Conservation (phyloP, 2,888 invertebrate genomes). For the Eupithecia dodoneata region DNA sequence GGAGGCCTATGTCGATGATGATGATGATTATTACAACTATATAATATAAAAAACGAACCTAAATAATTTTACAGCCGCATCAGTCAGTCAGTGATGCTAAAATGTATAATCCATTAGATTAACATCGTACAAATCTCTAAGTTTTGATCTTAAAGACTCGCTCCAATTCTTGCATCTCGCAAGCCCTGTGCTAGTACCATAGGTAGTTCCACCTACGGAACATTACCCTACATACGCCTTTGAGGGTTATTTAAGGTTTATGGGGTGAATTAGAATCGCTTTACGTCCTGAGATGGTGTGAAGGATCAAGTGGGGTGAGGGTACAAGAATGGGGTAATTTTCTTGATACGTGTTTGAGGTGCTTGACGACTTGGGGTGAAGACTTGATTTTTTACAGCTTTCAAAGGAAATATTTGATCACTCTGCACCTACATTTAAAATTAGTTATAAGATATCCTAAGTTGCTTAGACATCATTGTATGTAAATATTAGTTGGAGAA, state of each 20-base stretch:
- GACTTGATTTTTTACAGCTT: conserved; percentile 4
- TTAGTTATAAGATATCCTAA: too few relatives aligned
- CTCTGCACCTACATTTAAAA: too few relatives aligned
- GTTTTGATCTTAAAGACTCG: too few relatives aligned
- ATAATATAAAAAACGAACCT: too few relatives aligned
- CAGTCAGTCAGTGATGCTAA: too few relatives aligned
- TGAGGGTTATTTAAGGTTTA: conserved; percentile 18
- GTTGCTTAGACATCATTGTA: too few relatives aligned
- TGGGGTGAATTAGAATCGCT: conserved; percentile 23
- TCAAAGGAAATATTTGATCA: background rate
- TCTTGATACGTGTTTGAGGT: conserved; percentile 1
- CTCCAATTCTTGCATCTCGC: background rate
- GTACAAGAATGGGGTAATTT: conserved; percentile 8
- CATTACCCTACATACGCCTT: conserved; percentile 8
- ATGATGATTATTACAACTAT: too few relatives aligned
- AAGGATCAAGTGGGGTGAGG: conserved; percentile 12
- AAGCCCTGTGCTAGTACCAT: background rate
- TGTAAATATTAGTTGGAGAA: too few relatives aligned
- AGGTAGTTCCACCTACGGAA: conserved; percentile 2
- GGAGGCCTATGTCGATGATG: too few relatives aligned
- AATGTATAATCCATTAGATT: too few relatives aligned
- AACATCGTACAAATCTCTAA: too few relatives aligned
- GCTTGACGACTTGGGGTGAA: background rate
- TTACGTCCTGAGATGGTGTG: conserved; percentile 21
- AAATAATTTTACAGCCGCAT: too few relatives aligned